phyloP scores from a whole-genome alignment of 2,113 vertebrate genomes.

The Entosphenus tridentatus region DNA sequence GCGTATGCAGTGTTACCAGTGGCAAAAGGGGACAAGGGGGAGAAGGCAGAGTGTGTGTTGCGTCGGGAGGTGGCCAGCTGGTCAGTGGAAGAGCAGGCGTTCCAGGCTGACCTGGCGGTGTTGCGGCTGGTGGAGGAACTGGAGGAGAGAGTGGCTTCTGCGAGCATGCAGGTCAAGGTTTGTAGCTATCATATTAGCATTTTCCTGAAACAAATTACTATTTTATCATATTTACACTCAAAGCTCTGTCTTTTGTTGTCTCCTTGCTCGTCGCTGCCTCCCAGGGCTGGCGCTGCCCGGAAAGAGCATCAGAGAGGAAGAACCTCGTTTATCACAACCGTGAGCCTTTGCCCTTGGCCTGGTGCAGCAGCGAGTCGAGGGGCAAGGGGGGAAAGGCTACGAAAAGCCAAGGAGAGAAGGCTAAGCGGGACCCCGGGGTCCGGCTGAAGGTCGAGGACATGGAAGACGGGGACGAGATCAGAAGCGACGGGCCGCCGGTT shows the following conservation, averaged over 20 bases:
- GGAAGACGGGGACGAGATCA: conserved; percentile 36
- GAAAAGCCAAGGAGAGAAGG: no score
- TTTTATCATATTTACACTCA: no score
- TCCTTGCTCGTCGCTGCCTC: no score
- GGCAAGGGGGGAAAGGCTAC: conserved; percentile 34
- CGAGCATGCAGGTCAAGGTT: conserved; percentile 72
- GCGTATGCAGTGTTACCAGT: no score
- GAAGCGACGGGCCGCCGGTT: conserved; percentile 41
- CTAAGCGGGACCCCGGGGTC: no score
- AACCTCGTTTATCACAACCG: conserved; percentile 95
- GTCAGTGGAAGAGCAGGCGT: conserved; percentile 72
- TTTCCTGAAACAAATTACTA: no score
- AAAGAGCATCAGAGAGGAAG: conserved; percentile 82
- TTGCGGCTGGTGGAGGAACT: conserved; percentile 73
- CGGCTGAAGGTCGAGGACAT: no score
- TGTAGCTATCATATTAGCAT: not conserved
- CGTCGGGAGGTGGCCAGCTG: conserved; percentile 48
- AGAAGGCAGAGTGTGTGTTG: conserved; percentile 16
- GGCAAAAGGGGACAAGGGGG: no score
- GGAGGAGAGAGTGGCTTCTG: conserved; percentile 61
- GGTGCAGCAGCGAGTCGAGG: conserved; percentile 32
- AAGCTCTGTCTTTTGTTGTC: no score
- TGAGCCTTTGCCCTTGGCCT: conserved; percentile 44
- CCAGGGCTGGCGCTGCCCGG: conserved; percentile 85
- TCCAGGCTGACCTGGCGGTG: conserved; percentile 54